Conservation (phyloP, 2,888 invertebrate species). For the Conchocele bisecta region DNA sequence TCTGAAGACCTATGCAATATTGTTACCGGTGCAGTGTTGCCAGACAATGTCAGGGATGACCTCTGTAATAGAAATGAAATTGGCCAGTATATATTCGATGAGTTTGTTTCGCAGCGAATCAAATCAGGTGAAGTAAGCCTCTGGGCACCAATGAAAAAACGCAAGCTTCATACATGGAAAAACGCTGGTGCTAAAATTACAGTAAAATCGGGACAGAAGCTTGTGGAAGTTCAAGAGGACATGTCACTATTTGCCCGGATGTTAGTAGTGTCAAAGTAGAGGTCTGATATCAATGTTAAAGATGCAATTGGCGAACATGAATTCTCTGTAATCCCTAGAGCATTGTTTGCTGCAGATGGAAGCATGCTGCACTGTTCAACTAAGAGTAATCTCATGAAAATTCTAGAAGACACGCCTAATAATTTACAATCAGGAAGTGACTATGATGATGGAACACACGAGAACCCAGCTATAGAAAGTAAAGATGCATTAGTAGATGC, state of each 20-base stretch:
- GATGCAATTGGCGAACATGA: slow-evolving; percentile 9
- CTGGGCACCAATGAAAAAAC: slow-evolving; percentile 9
- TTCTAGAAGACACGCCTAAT: too few species aligned
- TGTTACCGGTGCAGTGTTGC: slow-evolving; percentile 14
- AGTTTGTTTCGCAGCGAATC: slow-evolving; percentile 2
- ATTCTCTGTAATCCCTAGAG: slow-evolving; percentile 8
- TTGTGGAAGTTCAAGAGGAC: slow-evolving; percentile 17
- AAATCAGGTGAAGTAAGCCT: not conserved
- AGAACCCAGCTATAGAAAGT: too few species aligned
- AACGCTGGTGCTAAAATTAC: not conserved
- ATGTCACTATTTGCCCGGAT: slow-evolving; percentile 11
- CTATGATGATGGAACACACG: too few species aligned
- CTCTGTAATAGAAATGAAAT: not conserved
- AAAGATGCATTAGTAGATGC: too few species aligned
- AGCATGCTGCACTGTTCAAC: not conserved
- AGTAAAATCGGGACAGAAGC: not conserved
- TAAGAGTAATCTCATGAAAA: slow-evolving; percentile 15
- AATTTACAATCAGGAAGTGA: too few species aligned
- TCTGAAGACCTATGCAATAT: slow-evolving; percentile 5
- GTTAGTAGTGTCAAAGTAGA: slow-evolving; percentile 3
- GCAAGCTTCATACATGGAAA: slow-evolving; percentile 9
- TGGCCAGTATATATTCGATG: slow-evolving; percentile 1
- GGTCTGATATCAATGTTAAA: slow-evolving; percentile 17
- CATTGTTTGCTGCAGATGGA: slow-evolving; percentile 13
- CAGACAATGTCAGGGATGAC: slow-evolving; percentile 4